Evolutionary conservation across 2,888 invertebrate genomes (phyloP).

Genomic region (Drosophila anomelani): DNA sequence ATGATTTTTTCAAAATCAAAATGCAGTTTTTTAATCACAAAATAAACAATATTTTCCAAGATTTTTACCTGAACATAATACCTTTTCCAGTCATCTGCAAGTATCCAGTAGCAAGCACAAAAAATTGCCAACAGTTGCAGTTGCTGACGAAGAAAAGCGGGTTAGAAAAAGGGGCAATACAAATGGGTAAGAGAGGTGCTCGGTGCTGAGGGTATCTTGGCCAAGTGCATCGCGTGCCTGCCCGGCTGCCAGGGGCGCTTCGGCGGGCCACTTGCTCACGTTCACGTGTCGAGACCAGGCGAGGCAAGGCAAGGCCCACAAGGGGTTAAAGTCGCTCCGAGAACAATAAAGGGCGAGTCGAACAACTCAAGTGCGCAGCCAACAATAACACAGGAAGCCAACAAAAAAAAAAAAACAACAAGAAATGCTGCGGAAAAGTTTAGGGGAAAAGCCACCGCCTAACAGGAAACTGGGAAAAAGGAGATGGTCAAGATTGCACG

Average conservation of each 20-base stretch:
- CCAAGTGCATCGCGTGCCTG: constrained; percentile 79
- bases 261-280: constrained; percentile 50
- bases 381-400: constrained; percentile 48
- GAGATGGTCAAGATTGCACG: constrained; percentile 54
- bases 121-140: constrained; percentile 74
- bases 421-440: constrained; percentile 11
- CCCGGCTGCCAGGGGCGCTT: constrained; percentile 39
- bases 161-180: constrained; percentile 4
- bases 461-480: constrained; percentile 46
- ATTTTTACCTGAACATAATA: not conserved
- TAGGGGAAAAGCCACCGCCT: constrained; percentile 24
- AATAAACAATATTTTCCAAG: not conserved
- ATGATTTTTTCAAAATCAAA: no score
- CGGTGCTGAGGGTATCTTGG: constrained; percentile 55
- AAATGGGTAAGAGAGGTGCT: constrained; percentile 25
- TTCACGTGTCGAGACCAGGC: constrained; percentile 37
- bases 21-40: no score
- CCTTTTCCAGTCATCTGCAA: not conserved
- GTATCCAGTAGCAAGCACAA: constrained; percentile 36
- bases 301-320: constrained; percentile 25
- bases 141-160: constrained; percentile 30
- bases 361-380: constrained; percentile 38
- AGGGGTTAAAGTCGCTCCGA: constrained; percentile 52
- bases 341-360: constrained; percentile 56
- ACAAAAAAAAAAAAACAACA: constrained; percentile 12